A percentile compares a stretch with the other conserved stretches of the same genome.
These are phyloP conservation scores for Stegastes partitus DNA, from an alignment of 2,113 vertebrate species.

Conservation along the genomic window DNA sequence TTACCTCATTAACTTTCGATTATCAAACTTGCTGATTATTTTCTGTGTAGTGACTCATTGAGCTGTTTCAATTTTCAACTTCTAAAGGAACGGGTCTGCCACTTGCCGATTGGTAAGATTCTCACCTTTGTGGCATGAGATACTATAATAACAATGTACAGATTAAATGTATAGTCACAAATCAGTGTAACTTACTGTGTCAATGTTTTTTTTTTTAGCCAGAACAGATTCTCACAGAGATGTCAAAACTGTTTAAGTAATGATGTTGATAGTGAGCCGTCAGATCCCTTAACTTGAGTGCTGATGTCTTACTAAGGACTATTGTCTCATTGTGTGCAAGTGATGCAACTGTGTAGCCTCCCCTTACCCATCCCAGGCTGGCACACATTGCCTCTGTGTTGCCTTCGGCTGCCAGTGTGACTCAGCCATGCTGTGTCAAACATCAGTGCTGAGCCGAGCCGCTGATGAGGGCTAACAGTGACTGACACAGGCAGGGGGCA, in stretches of 20 bases:
- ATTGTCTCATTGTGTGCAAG: constrained; percentile 16
- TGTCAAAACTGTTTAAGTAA: too few species aligned
- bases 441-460: constrained; percentile 36
- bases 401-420: constrained; percentile 43
- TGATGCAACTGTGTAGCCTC: neutral
- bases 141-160: too few species aligned
- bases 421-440: constrained; percentile 56
- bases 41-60: neutral
- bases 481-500: constrained; percentile 45
- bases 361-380: constrained; percentile 18
- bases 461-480: constrained; percentile 34
- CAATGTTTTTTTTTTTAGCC: too few species aligned
- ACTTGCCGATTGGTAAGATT: too few species aligned
- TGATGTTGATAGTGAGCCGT: too few species aligned
- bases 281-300: too few species aligned
- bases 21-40: neutral
- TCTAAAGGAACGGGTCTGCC: too few species aligned
- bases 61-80: neutral
- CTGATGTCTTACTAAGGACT: neutral
- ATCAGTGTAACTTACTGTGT: too few species aligned
- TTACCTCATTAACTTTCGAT: too few species aligned
- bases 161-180: too few species aligned
- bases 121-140: too few species aligned
- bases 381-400: constrained; percentile 44
- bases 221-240: too few species aligned